phyloP scores from a whole-genome alignment of 2,888 invertebrate genomes.

The Drosophila robusta region DNA sequence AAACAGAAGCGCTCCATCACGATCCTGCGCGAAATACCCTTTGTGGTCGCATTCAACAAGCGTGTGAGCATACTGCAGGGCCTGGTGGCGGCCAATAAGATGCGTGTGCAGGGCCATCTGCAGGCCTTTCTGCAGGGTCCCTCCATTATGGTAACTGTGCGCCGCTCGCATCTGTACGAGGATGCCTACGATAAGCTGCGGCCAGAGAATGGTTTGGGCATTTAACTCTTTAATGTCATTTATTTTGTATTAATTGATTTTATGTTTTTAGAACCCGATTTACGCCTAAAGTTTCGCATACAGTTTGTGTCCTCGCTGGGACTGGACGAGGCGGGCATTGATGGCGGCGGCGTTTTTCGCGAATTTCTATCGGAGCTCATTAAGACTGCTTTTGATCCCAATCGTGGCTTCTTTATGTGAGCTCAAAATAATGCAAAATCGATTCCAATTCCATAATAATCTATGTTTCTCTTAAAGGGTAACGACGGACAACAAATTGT shows the following conservation, averaged over 20 bases:
- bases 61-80: constrained; percentile 94
- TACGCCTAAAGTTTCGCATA: constrained; percentile 93
- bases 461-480: constrained; percentile 84
- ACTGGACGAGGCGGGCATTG: constrained; percentile 97
- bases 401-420: constrained; percentile 94
- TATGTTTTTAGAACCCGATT: constrained; percentile 90
- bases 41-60: constrained; percentile 96
- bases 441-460: background rate
- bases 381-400: constrained; percentile 98
- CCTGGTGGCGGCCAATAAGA: constrained; percentile 86
- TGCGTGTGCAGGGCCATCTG: constrained; percentile 89
- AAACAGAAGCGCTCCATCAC: constrained; percentile 95
- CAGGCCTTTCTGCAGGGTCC: constrained; percentile 91
- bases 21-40: constrained; percentile 96
- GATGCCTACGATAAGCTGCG: constrained; percentile 98
- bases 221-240: background rate
- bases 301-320: constrained; percentile 96
- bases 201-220: constrained; percentile 90
- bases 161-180: constrained; percentile 98
- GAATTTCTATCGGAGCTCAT: constrained; percentile 97
- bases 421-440: constrained; percentile 49
- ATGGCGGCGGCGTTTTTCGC: constrained; percentile 98
- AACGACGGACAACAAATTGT: constrained; percentile 96
- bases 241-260: background rate
- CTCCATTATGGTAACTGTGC: constrained; percentile 90